Conservation (phyloP, 1,140 invertebrate species). For the Drosophila azteca region DNA sequence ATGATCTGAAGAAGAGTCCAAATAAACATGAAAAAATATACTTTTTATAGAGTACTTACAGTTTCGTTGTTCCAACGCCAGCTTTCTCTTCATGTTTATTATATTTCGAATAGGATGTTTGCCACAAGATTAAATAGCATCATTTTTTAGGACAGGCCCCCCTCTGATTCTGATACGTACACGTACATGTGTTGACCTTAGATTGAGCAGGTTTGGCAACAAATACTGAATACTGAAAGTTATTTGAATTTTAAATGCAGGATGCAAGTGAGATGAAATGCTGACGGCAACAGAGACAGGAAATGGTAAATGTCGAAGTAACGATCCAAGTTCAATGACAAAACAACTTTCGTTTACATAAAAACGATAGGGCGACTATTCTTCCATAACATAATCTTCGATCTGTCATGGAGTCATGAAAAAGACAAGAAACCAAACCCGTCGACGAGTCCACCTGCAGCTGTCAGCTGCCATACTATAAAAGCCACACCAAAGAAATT, state of each 20-base stretch:
- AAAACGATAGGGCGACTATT: constrained; percentile 3
- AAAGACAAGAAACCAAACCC: neutral
- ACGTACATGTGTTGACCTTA: constrained; percentile 25
- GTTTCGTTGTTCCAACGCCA: neutral
- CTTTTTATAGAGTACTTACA: neutral
- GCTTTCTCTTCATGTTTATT: constrained; percentile 34
- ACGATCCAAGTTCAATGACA: constrained; percentile 9
- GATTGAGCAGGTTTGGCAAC: constrained; percentile 8
- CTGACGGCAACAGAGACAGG: constrained; percentile 20
- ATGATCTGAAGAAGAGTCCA: too few species aligned
- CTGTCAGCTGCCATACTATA: neutral
- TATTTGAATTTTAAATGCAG: constrained; percentile 11
- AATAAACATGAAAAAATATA: neutral
- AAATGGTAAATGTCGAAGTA: constrained; percentile 28
- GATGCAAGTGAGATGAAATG: constrained; percentile 46
- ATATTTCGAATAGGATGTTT: constrained; percentile 27
- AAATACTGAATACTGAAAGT: neutral
- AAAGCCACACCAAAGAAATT: constrained; percentile 31
- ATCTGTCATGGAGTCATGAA: too few species aligned
- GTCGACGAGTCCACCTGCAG: constrained; percentile 1
- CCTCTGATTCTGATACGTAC: neutral
- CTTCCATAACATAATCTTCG: neutral
- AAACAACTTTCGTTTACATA: constrained; percentile 36
- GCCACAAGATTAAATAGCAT: neutral
- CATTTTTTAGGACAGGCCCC: constrained; percentile 47